Conservation (phyloP, 2,113 vertebrate species). For the Copsychus sechellarum region DNA sequence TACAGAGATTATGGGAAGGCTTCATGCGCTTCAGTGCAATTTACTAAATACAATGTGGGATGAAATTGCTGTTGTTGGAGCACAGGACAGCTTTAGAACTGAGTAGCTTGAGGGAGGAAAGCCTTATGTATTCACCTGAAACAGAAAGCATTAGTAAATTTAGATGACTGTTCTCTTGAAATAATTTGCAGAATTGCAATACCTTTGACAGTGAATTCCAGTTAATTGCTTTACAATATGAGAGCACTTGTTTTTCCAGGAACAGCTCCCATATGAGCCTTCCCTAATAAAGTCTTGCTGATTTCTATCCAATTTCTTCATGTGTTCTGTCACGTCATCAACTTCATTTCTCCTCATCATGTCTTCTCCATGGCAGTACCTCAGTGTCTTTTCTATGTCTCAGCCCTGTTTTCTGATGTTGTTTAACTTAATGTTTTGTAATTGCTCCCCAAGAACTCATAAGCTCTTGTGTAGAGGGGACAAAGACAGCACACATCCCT, state of each 20-base stretch:
- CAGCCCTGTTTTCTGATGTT: neutral
- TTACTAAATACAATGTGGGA: constrained; percentile 48
- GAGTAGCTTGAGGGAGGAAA: neutral
- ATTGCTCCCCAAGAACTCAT: neutral
- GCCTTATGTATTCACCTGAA: constrained; percentile 1
- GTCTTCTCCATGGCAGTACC: neutral
- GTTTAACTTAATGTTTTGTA: neutral
- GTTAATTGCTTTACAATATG: constrained; percentile 15
- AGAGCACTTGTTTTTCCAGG: neutral
- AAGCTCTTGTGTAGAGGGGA: neutral
- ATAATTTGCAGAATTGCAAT: constrained; percentile 30
- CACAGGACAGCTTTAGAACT: constrained; percentile 35
- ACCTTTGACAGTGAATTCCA: neutral
- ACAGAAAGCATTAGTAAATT: constrained; percentile 34
- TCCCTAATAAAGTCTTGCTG: neutral
- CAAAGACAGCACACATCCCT: neutral
- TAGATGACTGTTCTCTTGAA: constrained; percentile 32
- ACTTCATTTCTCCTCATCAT: neutral
- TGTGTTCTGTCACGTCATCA: neutral
- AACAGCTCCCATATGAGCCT: neutral
- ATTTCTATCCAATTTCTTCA: neutral
- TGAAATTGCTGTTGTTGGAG: constrained; percentile 52
- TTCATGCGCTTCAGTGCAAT: constrained; percentile 33
- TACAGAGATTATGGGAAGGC: constrained; percentile 26
- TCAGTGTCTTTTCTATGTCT: neutral